These are phyloP conservation scores for Percopsis omiscomaycus DNA, from an alignment of 2,797 vertebrate species.

Conservation along the genomic window DNA sequence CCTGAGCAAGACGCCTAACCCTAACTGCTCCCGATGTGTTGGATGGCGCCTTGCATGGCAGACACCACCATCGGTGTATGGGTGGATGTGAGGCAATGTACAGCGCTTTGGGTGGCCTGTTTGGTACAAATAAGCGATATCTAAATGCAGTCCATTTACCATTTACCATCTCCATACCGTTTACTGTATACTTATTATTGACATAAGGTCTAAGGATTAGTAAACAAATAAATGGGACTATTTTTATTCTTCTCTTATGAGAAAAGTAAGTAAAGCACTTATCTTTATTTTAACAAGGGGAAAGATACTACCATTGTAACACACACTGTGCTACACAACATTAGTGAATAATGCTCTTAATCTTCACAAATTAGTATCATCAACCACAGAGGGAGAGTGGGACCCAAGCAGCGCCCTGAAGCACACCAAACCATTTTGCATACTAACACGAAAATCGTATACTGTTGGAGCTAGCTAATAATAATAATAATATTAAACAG, in stretches of 20 bases:
- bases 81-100: no score
- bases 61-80: no score
- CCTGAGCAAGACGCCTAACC: no score
- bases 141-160: no score
- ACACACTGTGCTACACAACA: slow-evolving; percentile 21
- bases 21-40: no score
- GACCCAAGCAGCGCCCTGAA: slow-evolving; percentile 41
- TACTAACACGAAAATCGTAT: slow-evolving; percentile 23
- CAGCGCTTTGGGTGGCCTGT: no score
- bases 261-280: slow-evolving; percentile 27
- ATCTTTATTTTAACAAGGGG: slow-evolving; percentile 20
- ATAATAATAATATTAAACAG: neutral
- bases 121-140: no score
- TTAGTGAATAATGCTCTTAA: slow-evolving; percentile 39
- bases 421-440: slow-evolving; percentile 30
- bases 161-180: no score
- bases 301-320: slow-evolving; percentile 36
- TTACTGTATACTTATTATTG: no score
- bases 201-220: neutral
- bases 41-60: no score
- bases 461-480: slow-evolving; percentile 9
- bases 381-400: slow-evolving; percentile 37
- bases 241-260: neutral
- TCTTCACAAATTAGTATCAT: slow-evolving; percentile 57
- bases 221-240: slow-evolving; percentile 3